These are phyloP conservation scores for Zosterops japonicus DNA, from an alignment of 2,113 vertebrate genomes.

Conservation along the genomic window DNA sequence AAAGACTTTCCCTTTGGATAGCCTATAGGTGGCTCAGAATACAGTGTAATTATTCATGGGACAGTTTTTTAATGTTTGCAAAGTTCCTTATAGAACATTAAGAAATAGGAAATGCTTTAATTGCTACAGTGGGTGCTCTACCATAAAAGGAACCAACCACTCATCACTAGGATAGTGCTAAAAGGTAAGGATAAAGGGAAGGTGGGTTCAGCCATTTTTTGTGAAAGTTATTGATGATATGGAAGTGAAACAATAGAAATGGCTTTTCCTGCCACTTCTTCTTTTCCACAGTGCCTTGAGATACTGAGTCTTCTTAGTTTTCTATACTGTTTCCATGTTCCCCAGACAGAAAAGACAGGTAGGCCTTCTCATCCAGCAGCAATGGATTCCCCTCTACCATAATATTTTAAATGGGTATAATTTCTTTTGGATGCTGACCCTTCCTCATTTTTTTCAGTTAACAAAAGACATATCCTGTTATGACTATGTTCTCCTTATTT, in stretches of 20 bases:
- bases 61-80: neutral
- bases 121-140: neutral
- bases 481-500: constrained; percentile 8
- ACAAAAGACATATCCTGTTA: constrained; percentile 37
- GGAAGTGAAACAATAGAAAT: neutral
- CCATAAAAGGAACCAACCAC: neutral
- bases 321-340: neutral
- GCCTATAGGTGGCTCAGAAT: neutral
- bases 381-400: neutral
- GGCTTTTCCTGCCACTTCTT: neutral
- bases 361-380: neutral
- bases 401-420: neutral
- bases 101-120: neutral
- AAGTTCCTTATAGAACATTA: neutral
- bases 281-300: neutral
- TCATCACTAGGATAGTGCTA: neutral
- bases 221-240: neutral
- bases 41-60: neutral
- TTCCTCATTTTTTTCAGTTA: constrained; percentile 10
- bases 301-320: neutral
- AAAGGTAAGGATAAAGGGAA: neutral
- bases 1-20: neutral
- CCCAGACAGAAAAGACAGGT: neutral
- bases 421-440: neutral
- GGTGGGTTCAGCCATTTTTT: neutral